Evolutionary conservation across 2,113 vertebrate genomes (phyloP).

Genomic region (Alouatta palliata): DNA sequence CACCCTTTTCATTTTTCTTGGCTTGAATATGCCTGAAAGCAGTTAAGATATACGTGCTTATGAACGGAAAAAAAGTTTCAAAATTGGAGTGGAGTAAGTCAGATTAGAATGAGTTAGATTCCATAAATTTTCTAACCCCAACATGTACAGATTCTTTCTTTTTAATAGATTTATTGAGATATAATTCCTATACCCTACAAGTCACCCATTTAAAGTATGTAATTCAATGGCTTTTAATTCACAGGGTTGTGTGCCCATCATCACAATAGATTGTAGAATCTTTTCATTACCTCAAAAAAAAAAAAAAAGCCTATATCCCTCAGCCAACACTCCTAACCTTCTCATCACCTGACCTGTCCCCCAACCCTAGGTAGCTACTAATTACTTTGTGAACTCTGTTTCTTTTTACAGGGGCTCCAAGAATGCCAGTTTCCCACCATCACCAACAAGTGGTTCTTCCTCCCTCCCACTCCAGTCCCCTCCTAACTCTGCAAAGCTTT

Average conservation of each 20-base stretch:
- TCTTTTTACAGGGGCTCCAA: neutral
- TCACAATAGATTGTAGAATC: neutral
- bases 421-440: neutral
- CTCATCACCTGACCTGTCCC: fast-evolving
- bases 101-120: neutral
- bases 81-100: constrained; percentile 33
- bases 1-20: constrained; percentile 37
- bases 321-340: neutral
- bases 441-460: neutral
- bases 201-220: neutral
- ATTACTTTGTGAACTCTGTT: neutral
- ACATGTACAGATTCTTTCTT: neutral
- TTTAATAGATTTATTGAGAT: neutral
- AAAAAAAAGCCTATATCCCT: neutral
- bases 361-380: neutral
- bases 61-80: constrained; percentile 29
- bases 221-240: neutral
- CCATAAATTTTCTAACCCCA: neutral
- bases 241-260: neutral
- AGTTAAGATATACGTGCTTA: neutral
- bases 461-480: neutral
- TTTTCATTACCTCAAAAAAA: constrained; percentile 31
- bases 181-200: neutral
- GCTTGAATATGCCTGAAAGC: neutral
- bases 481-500: neutral